Evolutionary conservation across 2,113 vertebrate species (phyloP).

Genomic region (Oncorhynchus mykiss): DNA sequence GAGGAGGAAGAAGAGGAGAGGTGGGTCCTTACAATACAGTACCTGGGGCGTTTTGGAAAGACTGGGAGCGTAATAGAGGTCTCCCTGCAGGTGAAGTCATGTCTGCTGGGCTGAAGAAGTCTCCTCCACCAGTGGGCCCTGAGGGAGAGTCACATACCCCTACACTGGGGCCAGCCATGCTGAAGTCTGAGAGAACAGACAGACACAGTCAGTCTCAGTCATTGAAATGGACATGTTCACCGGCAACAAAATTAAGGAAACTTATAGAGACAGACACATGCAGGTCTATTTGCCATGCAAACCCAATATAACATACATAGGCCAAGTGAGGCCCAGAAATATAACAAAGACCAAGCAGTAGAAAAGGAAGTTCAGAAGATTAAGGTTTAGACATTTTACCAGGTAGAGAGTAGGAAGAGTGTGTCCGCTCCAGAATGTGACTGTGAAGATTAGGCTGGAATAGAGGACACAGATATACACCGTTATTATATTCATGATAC

Average conservation of each 20-base stretch:
- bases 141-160: slow-evolving; percentile 42
- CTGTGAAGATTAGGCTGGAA: slow-evolving; percentile 78
- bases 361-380: neutral
- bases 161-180: slow-evolving; percentile 62
- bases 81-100: slow-evolving; percentile 54
- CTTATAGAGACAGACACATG: neutral
- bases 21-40: slow-evolving; percentile 52
- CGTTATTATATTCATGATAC: neutral
- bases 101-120: slow-evolving; percentile 52
- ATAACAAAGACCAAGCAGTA: neutral
- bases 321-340: too few relatives aligned
- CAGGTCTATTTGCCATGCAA: neutral
- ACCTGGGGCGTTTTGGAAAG: slow-evolving; percentile 72
- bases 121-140: slow-evolving; percentile 40
- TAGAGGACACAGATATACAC: slow-evolving; percentile 12
- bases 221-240: neutral
- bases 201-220: slow-evolving; percentile 18
- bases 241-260: neutral
- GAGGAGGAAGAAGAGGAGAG: slow-evolving; percentile 12
- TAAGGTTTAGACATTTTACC: slow-evolving; percentile 57
- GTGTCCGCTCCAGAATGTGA: slow-evolving; percentile 71
- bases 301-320: neutral
- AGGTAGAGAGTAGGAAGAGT: slow-evolving; percentile 82
- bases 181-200: slow-evolving; percentile 67
- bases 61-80: slow-evolving; percentile 64